Percentiles rank a stretch among this genome's conserved stretches.
phyloP scores from a whole-genome alignment of 2,113 vertebrate genomes.

The Epinephelus lanceolatus region DNA sequence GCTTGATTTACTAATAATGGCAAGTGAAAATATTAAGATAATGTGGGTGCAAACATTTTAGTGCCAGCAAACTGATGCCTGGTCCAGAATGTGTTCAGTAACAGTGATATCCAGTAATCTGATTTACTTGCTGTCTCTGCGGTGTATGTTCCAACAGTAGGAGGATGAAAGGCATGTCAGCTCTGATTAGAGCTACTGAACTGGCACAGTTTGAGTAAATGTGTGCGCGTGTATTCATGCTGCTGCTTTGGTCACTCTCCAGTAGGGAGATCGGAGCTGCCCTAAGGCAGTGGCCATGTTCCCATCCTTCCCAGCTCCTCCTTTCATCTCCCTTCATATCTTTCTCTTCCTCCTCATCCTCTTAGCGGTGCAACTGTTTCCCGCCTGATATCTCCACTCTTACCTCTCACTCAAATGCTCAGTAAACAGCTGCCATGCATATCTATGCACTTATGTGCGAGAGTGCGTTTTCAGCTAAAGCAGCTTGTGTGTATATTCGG shows the following conservation, averaged over 20 bases:
- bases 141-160: conserved; percentile 64
- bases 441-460: conserved; percentile 37
- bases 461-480: conserved; percentile 23
- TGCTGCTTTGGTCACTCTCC: conserved; percentile 77
- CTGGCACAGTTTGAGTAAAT: conserved; percentile 60
- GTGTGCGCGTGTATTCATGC: conserved; percentile 42
- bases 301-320: conserved; percentile 44
- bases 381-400: conserved; percentile 42
- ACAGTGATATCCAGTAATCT: conserved; percentile 66
- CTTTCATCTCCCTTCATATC: conserved; percentile 70
- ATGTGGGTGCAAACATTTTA: conserved; percentile 17
- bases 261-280: conserved; percentile 60
- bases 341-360: conserved; percentile 39
- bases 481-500: conserved; percentile 36
- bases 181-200: conserved; percentile 61
- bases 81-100: conserved; percentile 50
- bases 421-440: conserved; percentile 31
- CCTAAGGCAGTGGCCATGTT: conserved; percentile 67
- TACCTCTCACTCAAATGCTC: conserved; percentile 33
- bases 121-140: conserved; percentile 60
- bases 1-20: conserved; percentile 33
- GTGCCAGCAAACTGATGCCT: conserved; percentile 30
- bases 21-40: conserved; percentile 38
- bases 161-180: conserved; percentile 78
- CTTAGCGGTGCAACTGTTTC: conserved; percentile 38